Percentiles rank a stretch among this genome's conserved stretches.
Conservation (phyloP, 2,113 vertebrate species). For the Heterotis niloticus region DNA sequence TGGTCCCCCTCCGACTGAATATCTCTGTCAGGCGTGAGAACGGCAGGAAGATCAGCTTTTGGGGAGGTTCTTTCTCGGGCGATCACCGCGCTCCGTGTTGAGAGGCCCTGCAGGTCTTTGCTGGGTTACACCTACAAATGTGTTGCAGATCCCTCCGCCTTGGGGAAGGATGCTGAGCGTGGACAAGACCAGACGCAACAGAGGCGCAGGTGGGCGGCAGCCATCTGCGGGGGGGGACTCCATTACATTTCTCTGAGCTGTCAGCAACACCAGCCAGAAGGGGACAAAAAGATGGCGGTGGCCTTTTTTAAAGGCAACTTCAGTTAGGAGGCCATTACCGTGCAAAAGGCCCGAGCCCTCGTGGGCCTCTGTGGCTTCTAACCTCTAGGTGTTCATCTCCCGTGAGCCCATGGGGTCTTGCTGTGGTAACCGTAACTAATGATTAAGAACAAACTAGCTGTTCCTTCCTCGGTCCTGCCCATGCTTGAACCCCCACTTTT, state of each 20-base stretch:
- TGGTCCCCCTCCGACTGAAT: conserved; percentile 9
- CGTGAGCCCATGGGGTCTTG: too few relatives aligned
- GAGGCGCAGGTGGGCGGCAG: background rate
- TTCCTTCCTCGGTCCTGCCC: too few relatives aligned
- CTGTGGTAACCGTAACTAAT: too few relatives aligned
- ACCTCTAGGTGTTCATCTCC: too few relatives aligned
- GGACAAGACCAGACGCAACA: background rate
- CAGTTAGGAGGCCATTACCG: background rate
- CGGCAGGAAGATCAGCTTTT: background rate
- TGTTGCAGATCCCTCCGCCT: background rate
- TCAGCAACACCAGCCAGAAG: background rate
- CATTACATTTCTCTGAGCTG: background rate
- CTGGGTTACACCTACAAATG: conserved; percentile 5
- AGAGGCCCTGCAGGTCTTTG: background rate
- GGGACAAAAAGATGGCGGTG: background rate
- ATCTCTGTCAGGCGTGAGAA: background rate
- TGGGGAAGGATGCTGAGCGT: background rate
- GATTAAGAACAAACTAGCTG: too few relatives aligned
- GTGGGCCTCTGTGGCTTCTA: background rate
- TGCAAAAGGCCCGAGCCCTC: too few relatives aligned
- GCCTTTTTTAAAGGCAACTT: background rate
- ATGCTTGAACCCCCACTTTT: too few relatives aligned
- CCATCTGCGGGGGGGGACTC: background rate
- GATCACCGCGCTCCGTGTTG: background rate
- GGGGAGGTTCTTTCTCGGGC: background rate